Base-by-base conservation (phyloP, 2,888 invertebrate species). In the Oxyteleia sp. region DNA sequence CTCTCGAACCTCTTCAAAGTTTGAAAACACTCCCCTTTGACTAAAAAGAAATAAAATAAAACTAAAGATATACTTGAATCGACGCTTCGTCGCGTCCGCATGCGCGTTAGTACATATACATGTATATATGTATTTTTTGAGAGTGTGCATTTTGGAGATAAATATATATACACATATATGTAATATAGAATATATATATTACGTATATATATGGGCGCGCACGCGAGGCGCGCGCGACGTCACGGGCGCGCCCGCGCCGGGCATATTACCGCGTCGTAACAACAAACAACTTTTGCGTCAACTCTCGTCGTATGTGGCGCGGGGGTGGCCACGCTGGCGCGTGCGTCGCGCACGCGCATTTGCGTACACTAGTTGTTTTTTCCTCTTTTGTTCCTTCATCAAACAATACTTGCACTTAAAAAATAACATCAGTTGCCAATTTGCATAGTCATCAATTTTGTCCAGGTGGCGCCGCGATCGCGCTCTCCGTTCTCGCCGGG, bases 391-490 rank as follows among this genome's bases (percentile, higher is more conserved):
- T 47, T 57, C 16, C 18, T 51, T 68, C 82, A 87, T n/a, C 23
- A 23, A 88, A 89, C 86, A 82, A 88, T 90, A 89, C 88, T 89
- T 91, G 91, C 88, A 88, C 88, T 89, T 91, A 90, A 88, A 92
- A 91, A 92, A 91, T 90, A 90, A 89, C 88, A 87, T 88, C 87
- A 32, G 87, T 89, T 89, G 89, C 89, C 82, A 84, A 78, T 89
- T 89, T 32, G 66, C 59, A 89, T 88, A 78, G 64, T 86, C 85
- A 87, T 69, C 51, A 78, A 79, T 66, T 72, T 69, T 55, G 53
- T 88, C 82, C 81, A 63, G 45, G 20, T 43, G 45, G 68, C 68
- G 38, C 51, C 11, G 43, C 47, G 45, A 23, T 49, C 23, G 45
- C 18, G 45, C n/a, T 38, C 2, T 38, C 38, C 2, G 2, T 38